A percentile compares a stretch with the other conserved stretches of the same genome.
Conservation (phyloP, 92 coral and sea anemone genomes). For the Umimayanthus chanpuru region DNA sequence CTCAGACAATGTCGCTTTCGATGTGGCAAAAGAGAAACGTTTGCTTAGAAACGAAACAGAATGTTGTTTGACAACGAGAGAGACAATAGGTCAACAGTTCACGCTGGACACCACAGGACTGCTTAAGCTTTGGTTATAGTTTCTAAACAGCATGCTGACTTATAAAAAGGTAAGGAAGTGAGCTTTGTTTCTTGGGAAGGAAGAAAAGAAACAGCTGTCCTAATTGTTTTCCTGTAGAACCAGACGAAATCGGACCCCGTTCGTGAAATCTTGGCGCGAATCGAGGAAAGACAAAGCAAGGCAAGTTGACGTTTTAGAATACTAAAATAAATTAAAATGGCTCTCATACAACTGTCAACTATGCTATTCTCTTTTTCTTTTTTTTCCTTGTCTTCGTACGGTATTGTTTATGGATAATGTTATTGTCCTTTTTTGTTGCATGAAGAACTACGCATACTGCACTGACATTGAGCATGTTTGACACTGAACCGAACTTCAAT, state of each 20-base stretch:
- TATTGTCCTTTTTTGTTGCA: too few species aligned
- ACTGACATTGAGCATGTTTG: too few species aligned
- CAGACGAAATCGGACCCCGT: slow-evolving; percentile 40
- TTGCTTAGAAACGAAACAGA: background rate
- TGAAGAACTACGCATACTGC: too few species aligned
- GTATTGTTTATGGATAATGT: too few species aligned
- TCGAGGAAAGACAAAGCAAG: slow-evolving; percentile 43
- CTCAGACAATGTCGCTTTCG: background rate
- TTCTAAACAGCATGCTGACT: slow-evolving; percentile 23
- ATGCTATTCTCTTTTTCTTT: too few species aligned
- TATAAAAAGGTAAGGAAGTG: slow-evolving; percentile 18
- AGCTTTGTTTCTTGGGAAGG: background rate
- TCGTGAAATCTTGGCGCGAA: slow-evolving; percentile 46
- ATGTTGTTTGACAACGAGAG: background rate
- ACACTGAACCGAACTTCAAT: too few species aligned
- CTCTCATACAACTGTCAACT: too few species aligned
- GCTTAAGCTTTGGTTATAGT: slow-evolving; percentile 6
- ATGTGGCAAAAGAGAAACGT: background rate
- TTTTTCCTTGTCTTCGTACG: too few species aligned
- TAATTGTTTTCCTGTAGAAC: background rate
- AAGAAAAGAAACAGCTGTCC: background rate
- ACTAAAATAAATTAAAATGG: too few species aligned
- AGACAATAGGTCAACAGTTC: background rate
- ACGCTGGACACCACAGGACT: background rate
- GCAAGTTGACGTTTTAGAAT: background rate